Evolutionary conservation across 2,797 vertebrate genomes (phyloP).

Genomic region (Cuculus canorus): DNA sequence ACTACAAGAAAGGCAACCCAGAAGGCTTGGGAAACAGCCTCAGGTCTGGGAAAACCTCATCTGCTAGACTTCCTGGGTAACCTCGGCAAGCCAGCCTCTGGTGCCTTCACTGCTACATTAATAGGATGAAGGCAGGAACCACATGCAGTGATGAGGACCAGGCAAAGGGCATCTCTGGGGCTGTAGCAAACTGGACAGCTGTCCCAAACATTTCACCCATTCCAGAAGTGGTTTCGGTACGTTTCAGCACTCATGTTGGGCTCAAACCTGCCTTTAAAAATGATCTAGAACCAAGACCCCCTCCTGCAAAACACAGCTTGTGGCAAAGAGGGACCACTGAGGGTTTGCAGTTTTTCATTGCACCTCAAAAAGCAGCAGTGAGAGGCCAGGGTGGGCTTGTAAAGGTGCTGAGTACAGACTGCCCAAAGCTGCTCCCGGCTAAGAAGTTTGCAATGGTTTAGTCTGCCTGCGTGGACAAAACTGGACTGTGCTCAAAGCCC

Average conservation of each 20-base stretch:
- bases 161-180: neutral
- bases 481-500: neutral
- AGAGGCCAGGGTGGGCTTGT: neutral
- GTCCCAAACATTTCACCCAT: neutral
- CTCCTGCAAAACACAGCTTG: neutral
- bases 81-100: neutral
- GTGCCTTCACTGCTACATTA: neutral
- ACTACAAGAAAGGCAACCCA: neutral
- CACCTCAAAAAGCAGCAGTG: neutral
- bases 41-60: neutral
- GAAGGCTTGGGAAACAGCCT: neutral
- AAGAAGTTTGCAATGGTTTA: neutral
- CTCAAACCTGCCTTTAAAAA: neutral
- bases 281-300: neutral
- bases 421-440: neutral
- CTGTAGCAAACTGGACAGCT: neutral
- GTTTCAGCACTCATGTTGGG: neutral
- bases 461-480: neutral
- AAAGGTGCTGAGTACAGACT: fast-evolving
- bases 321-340: neutral
- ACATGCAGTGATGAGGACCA: neutral
- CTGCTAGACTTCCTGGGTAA: neutral
- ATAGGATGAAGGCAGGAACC: neutral
- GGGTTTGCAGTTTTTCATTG: neutral
- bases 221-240: neutral